Percentiles rank a stretch among this genome's conserved stretches.
Conservation (phyloP, 2,113 vertebrate species). For the Anguilla japonica region DNA sequence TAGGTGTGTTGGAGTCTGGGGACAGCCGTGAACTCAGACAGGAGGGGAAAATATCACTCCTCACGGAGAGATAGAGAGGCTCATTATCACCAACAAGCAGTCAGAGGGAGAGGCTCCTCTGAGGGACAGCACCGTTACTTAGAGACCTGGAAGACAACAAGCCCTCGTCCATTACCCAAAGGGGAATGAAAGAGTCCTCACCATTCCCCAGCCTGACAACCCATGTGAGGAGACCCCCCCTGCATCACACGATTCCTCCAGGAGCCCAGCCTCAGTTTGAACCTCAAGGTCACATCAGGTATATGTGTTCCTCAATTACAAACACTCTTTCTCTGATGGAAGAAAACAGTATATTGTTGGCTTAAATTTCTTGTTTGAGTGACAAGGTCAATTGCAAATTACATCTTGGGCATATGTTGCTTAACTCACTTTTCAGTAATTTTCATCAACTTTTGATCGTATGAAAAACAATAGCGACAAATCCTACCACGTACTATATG, state of each 20-base stretch:
- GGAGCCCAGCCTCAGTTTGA: conserved; percentile 17
- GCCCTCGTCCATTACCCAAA: conserved; percentile 49
- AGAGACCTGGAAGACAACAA: conserved; percentile 71
- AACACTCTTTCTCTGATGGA: neutral
- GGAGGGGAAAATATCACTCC: conserved; percentile 28
- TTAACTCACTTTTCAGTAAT: too few species aligned
- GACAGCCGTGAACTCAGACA: conserved; percentile 26
- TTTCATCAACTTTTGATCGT: too few species aligned
- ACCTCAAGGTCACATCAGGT: neutral
- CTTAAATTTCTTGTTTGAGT: neutral
- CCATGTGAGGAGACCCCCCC: conserved; percentile 30
- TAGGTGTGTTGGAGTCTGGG: conserved; percentile 25
- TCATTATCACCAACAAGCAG: conserved; percentile 46
- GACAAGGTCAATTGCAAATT: neutral
- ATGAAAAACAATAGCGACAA: too few species aligned
- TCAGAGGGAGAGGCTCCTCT: conserved; percentile 37
- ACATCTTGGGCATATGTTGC: neutral
- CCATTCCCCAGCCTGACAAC: conserved; percentile 25
- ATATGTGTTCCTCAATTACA: neutral
- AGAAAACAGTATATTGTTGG: neutral
- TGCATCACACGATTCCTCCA: neutral
- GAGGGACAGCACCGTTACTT: conserved; percentile 65
- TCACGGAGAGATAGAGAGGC: conserved; percentile 29
- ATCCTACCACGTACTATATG: too few species aligned
- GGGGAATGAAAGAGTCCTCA: conserved; percentile 27